phyloP scores from a whole-genome alignment of 2,797 vertebrate species.

The Typhlichthys subterraneus region DNA sequence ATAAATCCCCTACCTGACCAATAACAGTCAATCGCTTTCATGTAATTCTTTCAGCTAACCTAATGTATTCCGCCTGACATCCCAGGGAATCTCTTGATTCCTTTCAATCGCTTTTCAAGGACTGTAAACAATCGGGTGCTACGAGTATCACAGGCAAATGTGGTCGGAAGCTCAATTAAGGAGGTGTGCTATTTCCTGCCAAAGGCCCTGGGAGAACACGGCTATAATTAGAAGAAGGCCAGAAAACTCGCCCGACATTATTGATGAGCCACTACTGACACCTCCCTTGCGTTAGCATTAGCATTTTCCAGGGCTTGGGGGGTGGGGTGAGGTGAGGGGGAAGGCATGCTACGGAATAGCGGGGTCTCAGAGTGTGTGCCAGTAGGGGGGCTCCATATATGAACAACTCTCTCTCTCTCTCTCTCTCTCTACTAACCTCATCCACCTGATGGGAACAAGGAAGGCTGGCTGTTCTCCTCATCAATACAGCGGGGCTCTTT shows the following conservation, averaged over 20 bases:
- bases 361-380: slow-evolving; percentile 62
- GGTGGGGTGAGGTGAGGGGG: not conserved
- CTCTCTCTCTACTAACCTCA: slow-evolving; percentile 78
- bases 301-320: slow-evolving; percentile 64
- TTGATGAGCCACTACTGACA: slow-evolving; percentile 80
- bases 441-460: slow-evolving; percentile 89
- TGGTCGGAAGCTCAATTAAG: slow-evolving; percentile 70
- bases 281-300: slow-evolving; percentile 72
- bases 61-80: slow-evolving; percentile 39
- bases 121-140: slow-evolving; percentile 69
- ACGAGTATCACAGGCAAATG: slow-evolving; percentile 45
- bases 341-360: slow-evolving; percentile 23
- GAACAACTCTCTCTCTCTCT: slow-evolving; percentile 49
- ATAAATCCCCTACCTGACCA: slow-evolving; percentile 66
- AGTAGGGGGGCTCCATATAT: slow-evolving; percentile 52
- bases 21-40: slow-evolving; percentile 55
- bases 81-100: slow-evolving; percentile 64
- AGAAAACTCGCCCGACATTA: slow-evolving; percentile 78
- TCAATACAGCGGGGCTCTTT: slow-evolving; percentile 94
- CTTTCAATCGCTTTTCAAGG: slow-evolving; percentile 74
- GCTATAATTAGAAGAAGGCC: slow-evolving; percentile 78
- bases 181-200: slow-evolving; percentile 58
- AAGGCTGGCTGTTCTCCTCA: slow-evolving; percentile 84
- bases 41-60: slow-evolving; percentile 50
- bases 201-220: slow-evolving; percentile 61